These are phyloP conservation scores for Zophobas morio DNA, from an alignment of 1,140 invertebrate genomes.

Conservation along the genomic window DNA sequence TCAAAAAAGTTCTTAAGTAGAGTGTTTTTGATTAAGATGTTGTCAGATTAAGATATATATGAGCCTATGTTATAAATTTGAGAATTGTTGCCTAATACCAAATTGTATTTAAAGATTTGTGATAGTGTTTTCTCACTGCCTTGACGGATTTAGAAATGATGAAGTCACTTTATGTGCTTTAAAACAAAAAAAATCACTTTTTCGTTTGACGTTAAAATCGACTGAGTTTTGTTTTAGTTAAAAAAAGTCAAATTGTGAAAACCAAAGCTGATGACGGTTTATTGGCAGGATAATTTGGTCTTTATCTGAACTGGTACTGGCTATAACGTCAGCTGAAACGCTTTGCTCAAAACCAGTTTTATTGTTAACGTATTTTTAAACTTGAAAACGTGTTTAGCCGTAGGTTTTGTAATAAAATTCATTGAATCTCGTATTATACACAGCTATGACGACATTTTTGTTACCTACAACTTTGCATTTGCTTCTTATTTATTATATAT, in stretches of 20 bases:
- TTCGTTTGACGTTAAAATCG: conserved; percentile 5
- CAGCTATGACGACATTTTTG: conserved; percentile 5
- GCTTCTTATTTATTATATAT: conserved; percentile 41
- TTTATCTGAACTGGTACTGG: conserved; percentile 12
- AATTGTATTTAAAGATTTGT: conserved; percentile 43
- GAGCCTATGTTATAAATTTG: neutral
- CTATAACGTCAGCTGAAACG: conserved; percentile 1
- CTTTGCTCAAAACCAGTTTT: conserved; percentile 37
- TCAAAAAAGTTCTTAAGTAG: conserved; percentile 20
- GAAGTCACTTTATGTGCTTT: conserved; percentile 6
- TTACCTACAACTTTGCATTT: conserved; percentile 23
- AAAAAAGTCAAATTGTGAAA: conserved; percentile 20
- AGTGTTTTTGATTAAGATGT: conserved; percentile 32
- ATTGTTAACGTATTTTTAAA: conserved; percentile 34
- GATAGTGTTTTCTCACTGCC: conserved; percentile 37
- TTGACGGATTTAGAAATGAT: conserved; percentile 30
- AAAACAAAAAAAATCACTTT: conserved; percentile 4
- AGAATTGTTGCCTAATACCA: conserved; percentile 34
- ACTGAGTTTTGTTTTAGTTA: conserved; percentile 22
- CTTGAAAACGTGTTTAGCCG: conserved; percentile 4
- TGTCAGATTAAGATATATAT: conserved; percentile 8
- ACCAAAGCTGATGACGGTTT: conserved; percentile 22
- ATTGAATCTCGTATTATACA: conserved; percentile 22
- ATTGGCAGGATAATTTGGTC: conserved; percentile 3
- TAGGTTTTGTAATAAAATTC: conserved; percentile 25